These are phyloP conservation scores for Epirrita christyi DNA, from an alignment of 2,888 invertebrate genomes.

Conservation along the genomic window DNA sequence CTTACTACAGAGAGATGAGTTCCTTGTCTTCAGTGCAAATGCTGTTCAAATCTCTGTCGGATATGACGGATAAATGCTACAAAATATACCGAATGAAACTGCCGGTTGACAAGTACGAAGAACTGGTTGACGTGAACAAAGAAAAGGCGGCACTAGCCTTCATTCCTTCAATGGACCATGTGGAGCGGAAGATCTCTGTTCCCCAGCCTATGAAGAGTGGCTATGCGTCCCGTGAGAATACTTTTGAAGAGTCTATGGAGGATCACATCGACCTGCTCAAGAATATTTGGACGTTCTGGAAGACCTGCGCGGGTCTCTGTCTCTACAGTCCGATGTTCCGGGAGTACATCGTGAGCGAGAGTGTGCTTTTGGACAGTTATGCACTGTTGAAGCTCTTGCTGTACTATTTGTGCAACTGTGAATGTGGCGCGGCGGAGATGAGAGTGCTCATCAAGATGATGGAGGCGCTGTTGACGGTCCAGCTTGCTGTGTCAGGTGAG, in stretches of 20 bases:
- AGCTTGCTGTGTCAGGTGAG: constrained; percentile 72
- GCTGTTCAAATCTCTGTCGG: constrained; percentile 70
- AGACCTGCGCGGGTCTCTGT: constrained; percentile 77
- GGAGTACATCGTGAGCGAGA: constrained; percentile 65
- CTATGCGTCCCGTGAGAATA: constrained; percentile 42
- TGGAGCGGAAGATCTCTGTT: constrained; percentile 43
- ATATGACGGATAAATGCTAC: constrained; percentile 67
- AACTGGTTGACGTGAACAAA: constrained; percentile 59
- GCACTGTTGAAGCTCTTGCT: constrained; percentile 68
- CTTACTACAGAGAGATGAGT: constrained; percentile 65
- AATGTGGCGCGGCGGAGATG: constrained; percentile 50
- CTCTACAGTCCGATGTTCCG: constrained; percentile 84
- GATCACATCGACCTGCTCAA: constrained; percentile 68
- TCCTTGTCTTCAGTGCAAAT: constrained; percentile 73
- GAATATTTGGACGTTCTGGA: constrained; percentile 79
- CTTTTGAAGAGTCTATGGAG: constrained; percentile 45
- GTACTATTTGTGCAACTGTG: constrained; percentile 53
- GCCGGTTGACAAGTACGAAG: constrained; percentile 58
- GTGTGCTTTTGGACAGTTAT: constrained; percentile 65
- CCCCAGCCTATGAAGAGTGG: constrained; percentile 48
- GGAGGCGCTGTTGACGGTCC: constrained; percentile 75
- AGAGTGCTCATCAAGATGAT: constrained; percentile 65
- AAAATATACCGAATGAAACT: constrained; percentile 66
- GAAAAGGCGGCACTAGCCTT: constrained; percentile 57
- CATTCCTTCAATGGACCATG: constrained; percentile 31